Percentiles rank a stretch among this genome's conserved stretches.
Conservation (phyloP, 2,797 vertebrate genomes). For the Myotis findleyi region DNA sequence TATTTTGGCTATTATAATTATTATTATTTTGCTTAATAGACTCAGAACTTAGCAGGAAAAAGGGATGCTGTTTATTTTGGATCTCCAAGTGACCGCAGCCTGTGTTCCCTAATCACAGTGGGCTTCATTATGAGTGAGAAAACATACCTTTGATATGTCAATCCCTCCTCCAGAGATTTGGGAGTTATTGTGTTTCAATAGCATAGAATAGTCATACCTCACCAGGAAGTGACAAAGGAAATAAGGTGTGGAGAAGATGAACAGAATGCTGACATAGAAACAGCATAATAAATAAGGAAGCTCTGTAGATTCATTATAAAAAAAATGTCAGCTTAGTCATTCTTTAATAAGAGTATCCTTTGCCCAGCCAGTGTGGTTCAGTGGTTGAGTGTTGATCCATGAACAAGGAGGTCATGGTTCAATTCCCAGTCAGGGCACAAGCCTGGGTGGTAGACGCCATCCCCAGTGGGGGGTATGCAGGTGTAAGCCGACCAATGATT, state of each 20-base stretch:
- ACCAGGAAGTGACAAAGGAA: not conserved
- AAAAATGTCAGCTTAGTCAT: not conserved
- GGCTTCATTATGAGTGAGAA: not conserved
- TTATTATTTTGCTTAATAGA: not conserved
- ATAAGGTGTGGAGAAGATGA: not conserved
- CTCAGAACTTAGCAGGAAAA: not conserved
- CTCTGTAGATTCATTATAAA: not conserved
- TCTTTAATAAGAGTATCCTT: not conserved
- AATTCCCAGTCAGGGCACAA: no score
- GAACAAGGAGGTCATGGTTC: no score
- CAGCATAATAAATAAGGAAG: not conserved
- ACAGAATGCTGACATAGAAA: not conserved
- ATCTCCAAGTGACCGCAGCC: not conserved
- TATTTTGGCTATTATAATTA: not conserved
- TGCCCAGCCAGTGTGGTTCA: no score
- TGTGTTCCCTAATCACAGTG: not conserved
- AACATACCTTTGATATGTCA: not conserved
- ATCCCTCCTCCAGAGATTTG: not conserved
- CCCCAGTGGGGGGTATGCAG: no score
- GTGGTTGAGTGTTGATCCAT: no score
- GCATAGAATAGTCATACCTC: not conserved
- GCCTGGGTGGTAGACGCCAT: no score
- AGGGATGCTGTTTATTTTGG: not conserved
- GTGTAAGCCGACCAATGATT: no score
- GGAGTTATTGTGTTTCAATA: not conserved